Evolutionary conservation across 2,888 invertebrate genomes (phyloP).

Genomic region (Brassicogethes aeneus): DNA sequence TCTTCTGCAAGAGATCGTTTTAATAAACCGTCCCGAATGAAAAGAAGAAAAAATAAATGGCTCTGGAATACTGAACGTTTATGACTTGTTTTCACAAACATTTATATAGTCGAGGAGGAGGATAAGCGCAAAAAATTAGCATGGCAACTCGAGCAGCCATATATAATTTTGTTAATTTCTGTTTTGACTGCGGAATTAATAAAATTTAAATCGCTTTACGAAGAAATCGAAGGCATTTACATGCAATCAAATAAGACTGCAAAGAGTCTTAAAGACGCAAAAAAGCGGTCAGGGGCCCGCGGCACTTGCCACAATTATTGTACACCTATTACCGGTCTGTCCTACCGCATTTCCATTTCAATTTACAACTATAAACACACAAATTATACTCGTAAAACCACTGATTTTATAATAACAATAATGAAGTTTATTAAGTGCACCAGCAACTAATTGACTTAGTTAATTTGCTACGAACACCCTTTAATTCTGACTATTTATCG

Average conservation of each 20-base stretch:
- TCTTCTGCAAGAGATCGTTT: too few relatives aligned
- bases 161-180: background rate
- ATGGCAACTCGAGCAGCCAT: too few relatives aligned
- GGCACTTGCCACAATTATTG: slow-evolving; percentile 1
- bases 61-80: too few relatives aligned
- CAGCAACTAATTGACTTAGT: background rate
- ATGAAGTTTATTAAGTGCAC: background rate
- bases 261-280: background rate
- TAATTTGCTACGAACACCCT: background rate
- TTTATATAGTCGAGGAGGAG: too few relatives aligned
- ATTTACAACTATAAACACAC: slow-evolving; percentile 10
- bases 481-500: background rate
- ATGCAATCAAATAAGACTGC: background rate
- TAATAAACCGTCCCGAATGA: too few relatives aligned
- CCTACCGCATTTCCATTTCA: slow-evolving; percentile 12
- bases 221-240: background rate
- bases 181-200: background rate
- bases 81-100: too few relatives aligned
- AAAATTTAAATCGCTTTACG: background rate
- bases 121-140: too few relatives aligned
- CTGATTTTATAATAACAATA: background rate
- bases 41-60: too few relatives aligned
- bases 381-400: slow-evolving; percentile 2
- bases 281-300: background rate
- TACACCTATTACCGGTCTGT: background rate